Evolutionary conservation across 2,888 invertebrate species (phyloP), one percentile per base, ranked within the genome.

Genomic region (Vanessa cardui): DNA sequence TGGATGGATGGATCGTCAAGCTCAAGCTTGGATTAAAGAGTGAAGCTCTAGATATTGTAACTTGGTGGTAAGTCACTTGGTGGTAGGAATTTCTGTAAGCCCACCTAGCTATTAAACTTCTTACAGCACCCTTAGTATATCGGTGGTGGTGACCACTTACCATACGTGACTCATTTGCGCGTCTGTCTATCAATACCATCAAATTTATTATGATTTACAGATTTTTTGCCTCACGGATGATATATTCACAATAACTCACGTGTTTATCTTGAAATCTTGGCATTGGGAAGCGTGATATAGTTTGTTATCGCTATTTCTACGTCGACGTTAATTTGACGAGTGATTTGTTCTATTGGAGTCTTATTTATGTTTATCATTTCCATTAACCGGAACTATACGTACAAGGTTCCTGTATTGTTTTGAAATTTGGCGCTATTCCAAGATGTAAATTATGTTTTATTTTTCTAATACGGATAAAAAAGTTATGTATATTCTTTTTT

Each of bases 241-340:
- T 59, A 46, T 47, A 21, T 47, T 31, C 46, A 31, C 60, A 56
- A 33, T 62, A 61, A n/a, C 7, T 62, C 16, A 4, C 15, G 21
- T 64, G 54, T 70, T 62, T 68, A 64, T 62, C 47, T 39, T 54
- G 18, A 16, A 62, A 62, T 62, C 54, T 65, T 67, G 67, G 62
- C 70, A 66, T 39, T 39, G n/a, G 18, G 16, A 21, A 8, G 18
- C 39, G 56, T 20, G 56, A 63, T 66, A 54, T 52, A 47, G 59
- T 60, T 52, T 52, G 63, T 65, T 59, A 47, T 64, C 54, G 33
- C 21, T 58, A 61, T 50, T 62, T 44, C 12, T 49, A 26, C 61
- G 18, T 64, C 46, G 39, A 46, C 58, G 47, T 9, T 44, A 52
- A 59, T 64, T 39, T 62, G 62, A 50, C 50, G 58, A 58, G 62